phyloP scores from a whole-genome alignment of 1,140 invertebrate species.

The Diabrotica virgifera region DNA sequence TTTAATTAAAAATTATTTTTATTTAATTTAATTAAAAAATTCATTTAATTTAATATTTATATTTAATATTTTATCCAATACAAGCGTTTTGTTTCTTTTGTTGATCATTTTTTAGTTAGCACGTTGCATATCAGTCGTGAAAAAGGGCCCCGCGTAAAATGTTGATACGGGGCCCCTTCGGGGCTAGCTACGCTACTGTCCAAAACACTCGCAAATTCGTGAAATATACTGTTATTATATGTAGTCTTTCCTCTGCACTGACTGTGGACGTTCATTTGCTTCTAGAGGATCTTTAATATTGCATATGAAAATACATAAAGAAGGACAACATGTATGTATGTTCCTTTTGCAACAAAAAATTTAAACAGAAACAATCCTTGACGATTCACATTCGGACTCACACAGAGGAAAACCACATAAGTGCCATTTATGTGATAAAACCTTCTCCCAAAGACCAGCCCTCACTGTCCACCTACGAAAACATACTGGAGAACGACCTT shows the following conservation, averaged over 20 bases:
- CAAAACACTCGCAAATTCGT: too few species aligned
- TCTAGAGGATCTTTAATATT: not conserved
- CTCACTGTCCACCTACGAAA: constrained; percentile 67
- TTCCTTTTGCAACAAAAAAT: constrained; percentile 34
- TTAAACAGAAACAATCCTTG: constrained; percentile 23
- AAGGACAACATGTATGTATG: constrained; percentile 30
- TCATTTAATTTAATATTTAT: too few species aligned
- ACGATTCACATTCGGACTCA: constrained; percentile 42
- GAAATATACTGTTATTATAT: too few species aligned
- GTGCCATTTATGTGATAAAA: constrained; percentile 22
- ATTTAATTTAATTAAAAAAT: too few species aligned
- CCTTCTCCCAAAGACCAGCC: not conserved
- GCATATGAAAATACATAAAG: constrained; percentile 4
- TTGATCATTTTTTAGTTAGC: too few species aligned
- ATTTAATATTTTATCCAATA: too few species aligned
- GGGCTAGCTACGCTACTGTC: too few species aligned
- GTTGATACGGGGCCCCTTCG: too few species aligned
- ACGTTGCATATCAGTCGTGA: too few species aligned
- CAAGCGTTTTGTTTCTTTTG: too few species aligned
- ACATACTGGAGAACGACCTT: constrained; percentile 72
- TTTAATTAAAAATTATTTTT: too few species aligned
- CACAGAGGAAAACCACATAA: constrained; percentile 29
- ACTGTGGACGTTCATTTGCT: not conserved
- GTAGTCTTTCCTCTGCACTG: not conserved
- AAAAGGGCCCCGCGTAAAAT: too few species aligned